Evolutionary conservation across 2,888 invertebrate species (phyloP), one percentile per base, ranked within the genome.

Genomic region (Poecilobothrus nobilitatus): DNA sequence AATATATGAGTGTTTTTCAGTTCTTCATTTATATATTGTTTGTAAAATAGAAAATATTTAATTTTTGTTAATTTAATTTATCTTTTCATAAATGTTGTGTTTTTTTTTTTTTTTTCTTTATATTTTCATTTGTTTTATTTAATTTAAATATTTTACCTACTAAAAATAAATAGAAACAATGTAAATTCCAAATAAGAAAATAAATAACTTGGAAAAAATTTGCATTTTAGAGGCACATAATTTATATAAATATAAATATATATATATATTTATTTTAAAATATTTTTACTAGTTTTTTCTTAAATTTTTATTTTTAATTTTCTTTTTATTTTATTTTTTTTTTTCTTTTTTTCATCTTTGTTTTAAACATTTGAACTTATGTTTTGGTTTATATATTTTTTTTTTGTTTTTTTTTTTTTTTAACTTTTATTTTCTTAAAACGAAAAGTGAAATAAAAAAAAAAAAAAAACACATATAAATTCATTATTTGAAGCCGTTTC

Each of bases 141-240:
- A 12, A 15, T 18, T 37, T 37, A 37, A 53, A 53, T 53, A 53
- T 53, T 53, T 53, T 53, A 53, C 18, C 53, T 53, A 53, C 53
- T n/a, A n/a, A n/a, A 27, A 27, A 27, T 27, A 53, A 53, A 53
- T 53, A 53, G 1, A 53, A 53, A 53, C 53, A 53, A 53, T 53
- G 53, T 53, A 53, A 53, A 53, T 53, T 53, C 53, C 53, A 53
- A 53, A 53, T 53, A 53, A 53, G 53, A 53, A 53, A 53, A 53
- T 53, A 53, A 27, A 27, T 27, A 53, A 53, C 53, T 18, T 53
- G 53, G 53, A 53, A 9, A 53, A 53, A 18, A 27, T 27, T 53
- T 15, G 18, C 15, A 18, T 53, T 53, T 53, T 53, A 53, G 53
- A 53, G 53, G 53, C 53, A 53, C 53, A 53, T 53, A 53, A 53